phyloP scores from a whole-genome alignment of 2,113 vertebrate species.

The Calyptomena viridis region DNA sequence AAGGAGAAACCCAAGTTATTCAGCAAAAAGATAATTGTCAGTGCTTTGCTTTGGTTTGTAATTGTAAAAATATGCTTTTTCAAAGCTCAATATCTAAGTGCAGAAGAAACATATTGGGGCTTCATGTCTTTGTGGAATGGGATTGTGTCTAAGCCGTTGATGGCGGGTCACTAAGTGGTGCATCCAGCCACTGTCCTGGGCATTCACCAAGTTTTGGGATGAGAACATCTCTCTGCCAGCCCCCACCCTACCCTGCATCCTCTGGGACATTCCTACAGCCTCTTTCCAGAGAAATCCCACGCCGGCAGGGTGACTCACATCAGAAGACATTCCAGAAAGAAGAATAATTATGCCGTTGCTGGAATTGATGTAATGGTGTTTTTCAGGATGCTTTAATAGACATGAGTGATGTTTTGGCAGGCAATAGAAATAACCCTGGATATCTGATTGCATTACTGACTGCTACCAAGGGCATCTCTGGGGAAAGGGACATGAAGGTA shows the following conservation, averaged over 20 bases:
- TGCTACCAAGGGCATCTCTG: constrained; percentile 63
- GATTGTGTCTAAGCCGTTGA: rapidly evolving
- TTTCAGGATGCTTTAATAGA: constrained; percentile 77
- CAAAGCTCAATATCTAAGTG: not conserved
- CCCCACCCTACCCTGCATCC: constrained; percentile 19
- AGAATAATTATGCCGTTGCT: constrained; percentile 73
- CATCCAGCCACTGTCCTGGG: not conserved
- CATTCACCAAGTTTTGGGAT: not conserved
- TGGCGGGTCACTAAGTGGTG: not conserved
- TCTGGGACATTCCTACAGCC: constrained; percentile 66
- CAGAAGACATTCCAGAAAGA: constrained; percentile 80
- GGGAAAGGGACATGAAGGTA: constrained; percentile 59
- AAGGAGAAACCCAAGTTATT: not conserved
- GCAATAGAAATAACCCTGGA: constrained; percentile 66
- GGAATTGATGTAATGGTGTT: constrained; percentile 79
- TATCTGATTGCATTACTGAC: constrained; percentile 71
- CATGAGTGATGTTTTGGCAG: constrained; percentile 75
- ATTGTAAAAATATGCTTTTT: not conserved
- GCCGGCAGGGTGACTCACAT: constrained; percentile 73
- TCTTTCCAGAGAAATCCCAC: constrained; percentile 73
- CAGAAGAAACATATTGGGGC: not conserved
- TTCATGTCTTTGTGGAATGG: not conserved
- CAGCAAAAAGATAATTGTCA: not conserved
- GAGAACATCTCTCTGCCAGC: not conserved
- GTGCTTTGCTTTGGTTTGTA: not conserved